Evolutionary conservation across 2,888 invertebrate genomes (phyloP), one percentile per base, ranked within the genome.

Genomic region (Amphiduros pacificus): DNA sequence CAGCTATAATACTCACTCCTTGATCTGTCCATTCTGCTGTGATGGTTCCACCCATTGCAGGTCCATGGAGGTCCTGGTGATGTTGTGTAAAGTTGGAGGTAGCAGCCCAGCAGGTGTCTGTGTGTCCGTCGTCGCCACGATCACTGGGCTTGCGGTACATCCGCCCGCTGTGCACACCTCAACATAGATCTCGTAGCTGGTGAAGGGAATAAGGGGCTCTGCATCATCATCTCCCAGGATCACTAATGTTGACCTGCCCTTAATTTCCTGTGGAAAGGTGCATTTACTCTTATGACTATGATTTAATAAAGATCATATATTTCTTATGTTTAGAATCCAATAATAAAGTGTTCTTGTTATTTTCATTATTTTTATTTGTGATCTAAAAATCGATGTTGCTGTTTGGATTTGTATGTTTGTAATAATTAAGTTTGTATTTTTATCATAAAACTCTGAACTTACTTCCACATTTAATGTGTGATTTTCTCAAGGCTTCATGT

Each of bases 141-240:
- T 74, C 11, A 59, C 48, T 1, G 68, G 65, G 11, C 76, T 74
- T 17, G 66, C 55, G 2, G 77, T 74, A 56, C 82, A 81, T 0
- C 79, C 79, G 26, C 71, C 75, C 14, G 64, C 66, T 3, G 78
- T 80, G 61, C 81, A 81, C 3, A 76, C 79, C 55, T 77, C 78
- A 26, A 78, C 67, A 54, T 69, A 67, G 0, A 80, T 68, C 17
- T 60, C 62, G 63, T 81, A 81, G 28, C 74, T 62, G 17, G 76
- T 77, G 69, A 69, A 78, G 1, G 81, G 79, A 51, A 69, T 66
- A 24, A 81, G 69, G 52, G 56, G 59, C n/a, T n/a, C n/a, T 3
- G 51, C 4, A 5, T 20, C 27, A 9, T 31, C 52, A 31, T 48
- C 32, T 27, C 58, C 61, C 20, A 57, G 11, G 11, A 24, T 32